Percentiles rank a stretch among this genome's conserved stretches.
Evolutionary conservation across 2,113 vertebrate species (phyloP).

Genomic region (Elanus axillaris): DNA sequence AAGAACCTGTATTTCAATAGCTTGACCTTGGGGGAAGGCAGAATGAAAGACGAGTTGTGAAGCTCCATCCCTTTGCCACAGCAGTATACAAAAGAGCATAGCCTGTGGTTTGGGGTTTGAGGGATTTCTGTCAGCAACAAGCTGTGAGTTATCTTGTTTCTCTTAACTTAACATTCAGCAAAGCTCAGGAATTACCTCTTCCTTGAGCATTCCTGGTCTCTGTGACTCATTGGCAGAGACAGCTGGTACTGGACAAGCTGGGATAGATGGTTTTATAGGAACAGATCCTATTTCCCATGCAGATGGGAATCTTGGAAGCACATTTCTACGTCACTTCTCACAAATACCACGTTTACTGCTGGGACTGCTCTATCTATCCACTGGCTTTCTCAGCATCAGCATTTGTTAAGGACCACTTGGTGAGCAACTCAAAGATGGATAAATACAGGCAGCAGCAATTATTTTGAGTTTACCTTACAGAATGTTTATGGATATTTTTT

Average conservation of each 20-base stretch:
- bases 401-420: background rate
- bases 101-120: background rate
- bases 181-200: background rate
- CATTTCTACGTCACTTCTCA: background rate
- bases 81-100: fast-evolving
- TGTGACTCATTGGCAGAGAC: background rate
- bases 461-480: background rate
- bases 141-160: background rate
- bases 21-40: background rate
- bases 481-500: background rate
- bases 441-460: background rate
- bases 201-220: background rate
- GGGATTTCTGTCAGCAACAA: background rate
- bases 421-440: background rate
- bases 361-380: background rate
- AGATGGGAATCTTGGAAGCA: background rate
- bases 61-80: background rate
- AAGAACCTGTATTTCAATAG: background rate
- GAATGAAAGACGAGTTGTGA: background rate
- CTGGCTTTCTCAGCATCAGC: background rate
- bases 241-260: background rate
- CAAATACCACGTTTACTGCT: background rate
- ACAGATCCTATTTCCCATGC: background rate
- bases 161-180: background rate
- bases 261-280: background rate